A percentile compares a stretch with the other conserved stretches of the same genome.
Evolutionary conservation across 2,888 invertebrate species (phyloP).

Genomic region (Neria commutata): DNA sequence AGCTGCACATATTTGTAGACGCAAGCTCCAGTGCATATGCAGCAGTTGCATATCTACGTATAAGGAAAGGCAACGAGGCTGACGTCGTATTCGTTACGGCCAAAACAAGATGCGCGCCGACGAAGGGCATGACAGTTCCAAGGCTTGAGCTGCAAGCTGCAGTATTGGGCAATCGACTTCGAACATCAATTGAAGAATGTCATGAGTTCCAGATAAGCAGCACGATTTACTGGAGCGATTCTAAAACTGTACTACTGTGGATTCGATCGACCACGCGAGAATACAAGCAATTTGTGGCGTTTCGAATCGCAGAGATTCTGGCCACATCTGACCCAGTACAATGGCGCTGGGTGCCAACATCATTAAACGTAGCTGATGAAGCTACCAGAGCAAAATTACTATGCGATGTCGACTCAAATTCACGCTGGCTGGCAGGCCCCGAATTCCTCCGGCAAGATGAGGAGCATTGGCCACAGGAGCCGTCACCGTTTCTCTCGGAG

Average conservation of each 20-base stretch:
- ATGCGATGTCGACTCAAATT: background rate
- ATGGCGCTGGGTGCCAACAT: conserved; percentile 24
- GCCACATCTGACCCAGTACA: conserved; percentile 3
- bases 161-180: background rate
- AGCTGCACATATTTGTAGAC: too few relatives aligned
- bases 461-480: background rate
- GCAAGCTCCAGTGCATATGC: too few relatives aligned
- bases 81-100: conserved; percentile 18
- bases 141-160: conserved; percentile 15
- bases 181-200: too few relatives aligned
- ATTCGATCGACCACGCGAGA: conserved; percentile 26
- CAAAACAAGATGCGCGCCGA: background rate
- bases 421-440: conserved; percentile 9
- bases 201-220: too few relatives aligned
- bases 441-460: background rate
- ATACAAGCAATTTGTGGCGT: background rate
- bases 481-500: background rate
- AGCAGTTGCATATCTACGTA: conserved; percentile 24
- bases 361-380: conserved; percentile 21
- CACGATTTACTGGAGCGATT: conserved; percentile 11
- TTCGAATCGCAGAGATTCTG: conserved; percentile 20
- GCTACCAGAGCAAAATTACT: background rate
- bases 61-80: conserved; percentile 10
- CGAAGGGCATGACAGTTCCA: conserved; percentile 6
- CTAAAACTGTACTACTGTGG: conserved; percentile 28